These are phyloP conservation scores for Sphinx pinastri DNA, from an alignment of 2,888 invertebrate species.

Conservation along the genomic window DNA sequence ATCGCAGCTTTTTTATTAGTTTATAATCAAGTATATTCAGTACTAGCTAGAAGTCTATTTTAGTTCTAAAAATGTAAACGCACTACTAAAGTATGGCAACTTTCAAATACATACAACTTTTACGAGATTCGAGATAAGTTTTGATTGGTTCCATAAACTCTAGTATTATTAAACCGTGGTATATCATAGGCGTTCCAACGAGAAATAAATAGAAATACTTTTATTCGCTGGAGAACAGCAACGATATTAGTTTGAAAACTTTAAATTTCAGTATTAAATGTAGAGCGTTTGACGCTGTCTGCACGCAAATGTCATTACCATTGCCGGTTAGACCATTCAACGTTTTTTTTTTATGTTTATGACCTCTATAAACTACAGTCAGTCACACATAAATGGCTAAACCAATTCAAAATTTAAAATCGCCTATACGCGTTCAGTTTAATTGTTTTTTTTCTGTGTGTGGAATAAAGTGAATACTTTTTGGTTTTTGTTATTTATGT, in stretches of 20 bases:
- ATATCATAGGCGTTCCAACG: not conserved
- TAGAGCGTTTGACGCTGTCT: constrained; percentile 36
- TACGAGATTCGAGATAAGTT: constrained; percentile 12
- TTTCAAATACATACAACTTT: constrained; percentile 1
- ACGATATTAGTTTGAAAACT: constrained; percentile 15
- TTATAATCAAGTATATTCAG: too few species aligned
- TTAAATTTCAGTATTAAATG: constrained; percentile 33
- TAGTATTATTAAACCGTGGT: not conserved
- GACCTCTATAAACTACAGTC: not conserved
- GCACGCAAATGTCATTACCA: constrained; percentile 40
- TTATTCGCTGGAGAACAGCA: not conserved
- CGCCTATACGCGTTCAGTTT: too few species aligned
- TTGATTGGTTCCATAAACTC: constrained; percentile 4
- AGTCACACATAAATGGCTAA: too few species aligned
- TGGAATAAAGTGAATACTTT: too few species aligned
- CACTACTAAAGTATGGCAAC: not conserved
- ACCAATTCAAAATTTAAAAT: too few species aligned
- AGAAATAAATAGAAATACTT: constrained; percentile 1
- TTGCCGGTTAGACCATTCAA: constrained; percentile 34
- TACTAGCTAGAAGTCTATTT: not conserved
- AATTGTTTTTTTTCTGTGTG: too few species aligned
- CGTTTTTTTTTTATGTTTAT: constrained; percentile 37
- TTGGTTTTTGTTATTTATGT: too few species aligned
- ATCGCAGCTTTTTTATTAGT: too few species aligned
- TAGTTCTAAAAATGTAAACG: not conserved